These are phyloP conservation scores for Melipona beecheii DNA, from an alignment of 2,888 invertebrate species.

Conservation along the genomic window DNA sequence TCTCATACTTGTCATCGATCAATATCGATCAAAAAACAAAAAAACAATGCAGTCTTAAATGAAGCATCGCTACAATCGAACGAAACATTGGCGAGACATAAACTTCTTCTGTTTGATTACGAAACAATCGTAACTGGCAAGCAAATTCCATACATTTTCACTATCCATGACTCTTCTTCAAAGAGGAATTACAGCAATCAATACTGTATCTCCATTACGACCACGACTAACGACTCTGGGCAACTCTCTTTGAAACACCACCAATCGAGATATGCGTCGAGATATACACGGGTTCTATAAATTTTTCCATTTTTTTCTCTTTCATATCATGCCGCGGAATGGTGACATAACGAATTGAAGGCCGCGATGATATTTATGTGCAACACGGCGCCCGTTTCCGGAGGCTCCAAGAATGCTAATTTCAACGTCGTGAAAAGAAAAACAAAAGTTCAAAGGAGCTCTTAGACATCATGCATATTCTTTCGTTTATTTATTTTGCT, in stretches of 20 bases:
- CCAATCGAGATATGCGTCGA: slow-evolving; percentile 25
- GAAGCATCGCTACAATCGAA: background rate
- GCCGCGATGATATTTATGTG: slow-evolving; percentile 33
- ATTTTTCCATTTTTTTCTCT: slow-evolving; percentile 25
- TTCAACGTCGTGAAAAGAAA: background rate
- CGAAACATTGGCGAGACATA: background rate
- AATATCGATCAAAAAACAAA: background rate
- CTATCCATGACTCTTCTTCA: slow-evolving; percentile 12
- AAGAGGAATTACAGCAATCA: slow-evolving; percentile 16
- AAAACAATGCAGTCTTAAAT: background rate
- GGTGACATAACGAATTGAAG: slow-evolving; percentile 48
- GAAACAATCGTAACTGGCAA: slow-evolving; percentile 10
- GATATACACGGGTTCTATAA: slow-evolving; percentile 23
- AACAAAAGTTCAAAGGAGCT: background rate
- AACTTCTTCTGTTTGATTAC: slow-evolving; percentile 1
- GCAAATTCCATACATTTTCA: slow-evolving; percentile 20
- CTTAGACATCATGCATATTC: background rate
- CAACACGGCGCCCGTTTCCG: slow-evolving; percentile 16
- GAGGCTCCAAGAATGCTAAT: slow-evolving; percentile 9
- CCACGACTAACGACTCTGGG: background rate
- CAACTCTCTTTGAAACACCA: slow-evolving; percentile 7
- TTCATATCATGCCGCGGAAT: background rate
- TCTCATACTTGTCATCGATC: background rate
- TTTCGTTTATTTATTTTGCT: background rate
- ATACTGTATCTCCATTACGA: background rate